A percentile compares a stretch with the other conserved stretches of the same genome.
Evolutionary conservation across 2,888 invertebrate species (phyloP).

Genomic region (Cephus sareptanus): DNA sequence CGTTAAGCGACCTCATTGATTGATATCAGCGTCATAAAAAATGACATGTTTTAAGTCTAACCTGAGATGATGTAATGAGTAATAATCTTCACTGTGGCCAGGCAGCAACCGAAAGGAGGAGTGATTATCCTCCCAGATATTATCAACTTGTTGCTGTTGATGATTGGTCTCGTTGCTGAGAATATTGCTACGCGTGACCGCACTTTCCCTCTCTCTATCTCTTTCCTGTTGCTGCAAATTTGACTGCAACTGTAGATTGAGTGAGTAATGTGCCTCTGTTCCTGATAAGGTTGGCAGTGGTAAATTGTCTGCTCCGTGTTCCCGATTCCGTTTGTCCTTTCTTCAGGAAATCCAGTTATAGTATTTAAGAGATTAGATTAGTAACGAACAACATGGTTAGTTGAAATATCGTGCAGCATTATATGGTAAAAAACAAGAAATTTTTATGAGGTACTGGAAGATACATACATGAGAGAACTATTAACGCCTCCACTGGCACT

Average conservation of each 20-base stretch:
- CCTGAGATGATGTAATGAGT: slow-evolving; percentile 46
- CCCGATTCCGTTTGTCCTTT: slow-evolving; percentile 57
- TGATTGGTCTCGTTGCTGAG: slow-evolving; percentile 44
- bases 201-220: slow-evolving; percentile 39
- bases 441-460: background rate
- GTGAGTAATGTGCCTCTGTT: slow-evolving; percentile 52
- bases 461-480: slow-evolving; percentile 41
- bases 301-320: slow-evolving; percentile 50
- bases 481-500: slow-evolving; percentile 42
- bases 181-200: slow-evolving; percentile 47
- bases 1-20: background rate
- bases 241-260: slow-evolving; percentile 51
- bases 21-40: background rate
- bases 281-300: slow-evolving; percentile 41
- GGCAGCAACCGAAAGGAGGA: slow-evolving; percentile 41
- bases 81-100: slow-evolving; percentile 40
- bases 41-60: slow-evolving; percentile 14
- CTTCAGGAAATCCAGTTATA: slow-evolving; percentile 26
- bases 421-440: background rate
- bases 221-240: slow-evolving; percentile 40
- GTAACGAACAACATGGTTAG: background rate
- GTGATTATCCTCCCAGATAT: slow-evolving; percentile 53
- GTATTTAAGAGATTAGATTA: background rate
- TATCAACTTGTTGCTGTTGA: slow-evolving; percentile 50
- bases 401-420: background rate